Base-by-base conservation (phyloP, 2,888 invertebrate genomes). In the Caradrina kadenii region DNA sequence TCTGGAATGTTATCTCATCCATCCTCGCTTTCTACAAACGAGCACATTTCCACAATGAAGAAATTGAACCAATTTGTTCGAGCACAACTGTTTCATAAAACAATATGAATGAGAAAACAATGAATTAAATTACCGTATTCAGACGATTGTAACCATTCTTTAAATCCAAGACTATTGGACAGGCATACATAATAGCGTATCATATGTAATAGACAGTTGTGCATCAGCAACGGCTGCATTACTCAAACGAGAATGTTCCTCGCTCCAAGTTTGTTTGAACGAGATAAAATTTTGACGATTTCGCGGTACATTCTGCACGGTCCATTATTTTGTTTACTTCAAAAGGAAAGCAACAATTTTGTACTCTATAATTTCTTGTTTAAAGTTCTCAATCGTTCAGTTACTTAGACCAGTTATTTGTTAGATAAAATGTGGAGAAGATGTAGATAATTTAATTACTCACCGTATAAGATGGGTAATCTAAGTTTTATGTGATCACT, bases 241-340 rank as follows among this genome's bases (percentile, higher is more conserved):
- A 74, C 59, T 65, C 50, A 62, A 31, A 52, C 45, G 59, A 50
- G 63, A 75, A 71, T 77, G 61, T 56, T 73, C 62, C 69, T 69
- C 60, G 64, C 55, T 75, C 50, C 76, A 73, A 79, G 74, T 88
- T 83, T 84, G 69, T 86, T 83, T 82, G 81, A 85, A 85, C 82
- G 82, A 87, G 81, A 81, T 79, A 81, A 77, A 79, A 83, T 80
- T 87, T 85, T 69, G 80, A 79, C 72, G 83, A 87, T 88, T 88
- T 88, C 79, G 80, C 80, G 86, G 82, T 69, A 74, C 63, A 80
- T 87, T 87, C 78, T 81, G 73, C 82, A 88, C 66, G 86, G 84
- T 69, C 81, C 79, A 74, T 87, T 86, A 84, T 63, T 81, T 69
- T 84, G 76, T 81, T 83, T 84, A 78, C 77, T 76, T 73, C 76